phyloP scores from a whole-genome alignment of 1,140 invertebrate species.

The Leptestheria dahalacensis region DNA sequence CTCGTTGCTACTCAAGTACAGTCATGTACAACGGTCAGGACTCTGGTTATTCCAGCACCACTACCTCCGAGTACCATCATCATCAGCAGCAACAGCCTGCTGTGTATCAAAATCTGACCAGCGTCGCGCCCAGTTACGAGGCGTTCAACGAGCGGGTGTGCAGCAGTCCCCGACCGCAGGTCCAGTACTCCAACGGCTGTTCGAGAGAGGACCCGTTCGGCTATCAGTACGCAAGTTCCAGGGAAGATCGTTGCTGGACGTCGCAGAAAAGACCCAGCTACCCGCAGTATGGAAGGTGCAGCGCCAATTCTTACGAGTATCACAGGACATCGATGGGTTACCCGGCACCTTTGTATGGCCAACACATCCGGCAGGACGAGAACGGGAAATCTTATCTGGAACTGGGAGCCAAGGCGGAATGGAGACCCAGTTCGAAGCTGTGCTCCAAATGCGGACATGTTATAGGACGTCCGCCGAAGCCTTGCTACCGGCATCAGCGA shows the following conservation, averaged over 20 bases:
- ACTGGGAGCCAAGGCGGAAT: conserved; percentile 36
- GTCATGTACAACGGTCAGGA: background rate
- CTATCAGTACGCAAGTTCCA: conserved; percentile 7
- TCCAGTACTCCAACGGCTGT: conserved; percentile 8
- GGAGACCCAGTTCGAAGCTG: conserved; percentile 18
- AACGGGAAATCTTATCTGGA: conserved; percentile 81
- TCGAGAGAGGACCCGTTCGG: background rate
- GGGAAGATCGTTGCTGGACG: conserved; percentile 11
- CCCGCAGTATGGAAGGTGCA: background rate
- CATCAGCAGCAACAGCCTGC: background rate
- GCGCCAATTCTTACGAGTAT: background rate
- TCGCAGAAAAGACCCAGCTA: background rate
- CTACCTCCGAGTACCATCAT: background rate
- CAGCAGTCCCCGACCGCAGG: conserved; percentile 12
- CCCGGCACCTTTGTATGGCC: conserved; percentile 12
- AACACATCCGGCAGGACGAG: conserved; percentile 57
- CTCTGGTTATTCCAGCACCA: background rate
- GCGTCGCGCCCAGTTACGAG: background rate
- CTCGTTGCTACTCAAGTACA: background rate
- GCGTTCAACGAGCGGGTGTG: conserved; percentile 9
- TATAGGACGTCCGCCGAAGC: conserved; percentile 18
- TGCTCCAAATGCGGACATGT: conserved; percentile 9
- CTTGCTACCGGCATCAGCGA: conserved; percentile 63
- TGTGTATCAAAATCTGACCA: conserved; percentile 8
- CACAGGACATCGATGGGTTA: conserved; percentile 1